Evolutionary conservation across 1,140 invertebrate species (phyloP).

Genomic region (Trinorchestia longiramus): DNA sequence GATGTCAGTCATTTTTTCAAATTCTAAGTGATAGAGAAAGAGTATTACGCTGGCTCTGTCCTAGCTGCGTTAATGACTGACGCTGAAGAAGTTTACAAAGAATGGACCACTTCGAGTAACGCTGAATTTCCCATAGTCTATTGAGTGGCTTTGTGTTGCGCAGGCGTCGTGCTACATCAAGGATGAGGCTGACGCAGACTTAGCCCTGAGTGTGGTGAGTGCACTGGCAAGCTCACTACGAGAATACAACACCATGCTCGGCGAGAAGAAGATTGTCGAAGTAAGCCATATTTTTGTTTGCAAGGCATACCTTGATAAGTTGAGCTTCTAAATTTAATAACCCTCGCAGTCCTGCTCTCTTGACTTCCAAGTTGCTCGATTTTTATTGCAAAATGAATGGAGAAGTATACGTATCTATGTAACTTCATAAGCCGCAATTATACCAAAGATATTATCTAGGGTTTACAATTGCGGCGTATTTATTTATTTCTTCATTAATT

Average conservation of each 20-base stretch:
- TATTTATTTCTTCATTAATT: no score
- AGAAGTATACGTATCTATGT: background rate
- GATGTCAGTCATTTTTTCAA: background rate
- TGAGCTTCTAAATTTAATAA: background rate
- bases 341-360: background rate
- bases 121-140: background rate
- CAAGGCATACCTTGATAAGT: background rate
- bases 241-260: conserved; percentile 27
- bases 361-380: background rate
- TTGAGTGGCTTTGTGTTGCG: background rate
- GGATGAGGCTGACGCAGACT: conserved; percentile 32
- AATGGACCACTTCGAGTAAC: background rate
- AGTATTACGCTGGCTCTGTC: background rate
- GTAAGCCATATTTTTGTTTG: background rate
- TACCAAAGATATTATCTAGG: no score
- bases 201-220: conserved; percentile 58
- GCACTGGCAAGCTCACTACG: conserved; percentile 44
- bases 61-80: background rate
- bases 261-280: conserved; percentile 52
- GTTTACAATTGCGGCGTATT: no score
- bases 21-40: background rate
- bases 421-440: no score
- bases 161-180: conserved; percentile 56
- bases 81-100: background rate
- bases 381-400: background rate